Percentiles rank a stretch among this genome's conserved stretches.
These are phyloP conservation scores for Clinocottus analis DNA, from an alignment of 2,113 vertebrate genomes.

Conservation along the genomic window DNA sequence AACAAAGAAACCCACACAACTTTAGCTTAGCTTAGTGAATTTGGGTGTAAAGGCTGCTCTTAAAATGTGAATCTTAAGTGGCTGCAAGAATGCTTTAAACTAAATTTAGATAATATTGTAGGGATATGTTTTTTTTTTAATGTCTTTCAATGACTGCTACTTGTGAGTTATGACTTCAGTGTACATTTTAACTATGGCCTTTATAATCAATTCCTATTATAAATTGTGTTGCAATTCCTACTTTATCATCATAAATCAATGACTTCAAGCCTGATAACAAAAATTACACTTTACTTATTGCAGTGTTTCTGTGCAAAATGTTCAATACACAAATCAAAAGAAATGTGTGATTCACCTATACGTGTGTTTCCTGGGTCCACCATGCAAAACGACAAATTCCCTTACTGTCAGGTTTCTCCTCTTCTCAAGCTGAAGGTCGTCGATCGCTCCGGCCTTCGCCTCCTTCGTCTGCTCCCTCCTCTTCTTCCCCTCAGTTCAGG, in stretches of 20 bases:
- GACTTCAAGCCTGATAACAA: background rate
- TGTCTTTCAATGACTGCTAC: too few relatives aligned
- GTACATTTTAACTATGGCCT: background rate
- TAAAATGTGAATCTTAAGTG: background rate
- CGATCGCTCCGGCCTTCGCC: background rate
- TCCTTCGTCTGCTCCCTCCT: conserved; percentile 9
- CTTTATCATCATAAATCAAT: background rate
- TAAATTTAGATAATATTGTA: background rate
- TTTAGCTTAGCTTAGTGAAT: too few relatives aligned
- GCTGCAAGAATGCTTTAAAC: background rate
- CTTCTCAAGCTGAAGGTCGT: background rate
- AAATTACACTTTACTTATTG: background rate
- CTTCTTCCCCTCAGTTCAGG: conserved; percentile 27
- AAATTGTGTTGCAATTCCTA: background rate
- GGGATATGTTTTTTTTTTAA: background rate
- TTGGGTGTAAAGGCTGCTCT: background rate
- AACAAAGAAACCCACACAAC: background rate
- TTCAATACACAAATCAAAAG: background rate
- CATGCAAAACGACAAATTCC: too few relatives aligned
- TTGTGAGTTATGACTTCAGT: too few relatives aligned
- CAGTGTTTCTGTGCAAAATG: too few relatives aligned
- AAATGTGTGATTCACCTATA: background rate
- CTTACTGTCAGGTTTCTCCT: conserved; percentile 23
- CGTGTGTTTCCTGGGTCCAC: background rate
- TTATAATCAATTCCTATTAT: background rate